Conservation (phyloP, 1,140 invertebrate genomes). For the Manduca sexta region DNA sequence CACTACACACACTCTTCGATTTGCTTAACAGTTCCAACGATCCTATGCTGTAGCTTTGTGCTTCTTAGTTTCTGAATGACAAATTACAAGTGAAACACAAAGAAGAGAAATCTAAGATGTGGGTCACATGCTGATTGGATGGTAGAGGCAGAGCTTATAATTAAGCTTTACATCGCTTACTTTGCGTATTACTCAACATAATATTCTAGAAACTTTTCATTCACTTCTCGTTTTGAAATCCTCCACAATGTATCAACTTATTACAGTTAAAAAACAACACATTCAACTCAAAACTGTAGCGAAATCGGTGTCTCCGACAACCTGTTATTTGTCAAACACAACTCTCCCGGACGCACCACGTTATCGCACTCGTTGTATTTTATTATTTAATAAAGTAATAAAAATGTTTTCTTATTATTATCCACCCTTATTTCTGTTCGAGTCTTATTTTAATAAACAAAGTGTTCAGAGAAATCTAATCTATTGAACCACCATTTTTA, state of each 20-base stretch:
- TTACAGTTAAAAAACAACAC: constrained; percentile 41
- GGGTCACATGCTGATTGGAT: constrained; percentile 76
- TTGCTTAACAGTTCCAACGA: constrained; percentile 2
- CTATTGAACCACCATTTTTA: constrained; percentile 69
- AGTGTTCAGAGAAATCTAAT: constrained; percentile 45
- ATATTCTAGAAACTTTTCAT: constrained; percentile 10
- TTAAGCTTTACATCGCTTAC: constrained; percentile 10
- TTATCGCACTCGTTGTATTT: constrained; percentile 40
- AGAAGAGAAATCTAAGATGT: constrained; percentile 73
- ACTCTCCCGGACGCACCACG: constrained; percentile 50
- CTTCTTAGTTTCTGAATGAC: constrained; percentile 21
- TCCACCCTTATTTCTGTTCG: constrained; percentile 23
- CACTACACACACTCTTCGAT: constrained; percentile 12
- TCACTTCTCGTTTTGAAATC: constrained; percentile 11
- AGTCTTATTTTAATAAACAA: constrained; percentile 41
- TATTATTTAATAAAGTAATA: constrained; percentile 25
- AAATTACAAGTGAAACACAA: constrained; percentile 38
- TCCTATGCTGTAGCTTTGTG: neutral
- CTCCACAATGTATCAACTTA: constrained; percentile 12
- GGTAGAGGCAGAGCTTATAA: constrained; percentile 31
- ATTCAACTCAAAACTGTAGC: constrained; percentile 45
- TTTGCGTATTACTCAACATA: constrained; percentile 6
- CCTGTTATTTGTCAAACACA: constrained; percentile 69
- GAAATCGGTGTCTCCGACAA: constrained; percentile 69
- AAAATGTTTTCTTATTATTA: constrained; percentile 33